Percentiles rank a stretch among this genome's conserved stretches.
These are phyloP conservation scores for Leucozona laternaria DNA, from an alignment of 2,888 invertebrate genomes.

Conservation along the genomic window DNA sequence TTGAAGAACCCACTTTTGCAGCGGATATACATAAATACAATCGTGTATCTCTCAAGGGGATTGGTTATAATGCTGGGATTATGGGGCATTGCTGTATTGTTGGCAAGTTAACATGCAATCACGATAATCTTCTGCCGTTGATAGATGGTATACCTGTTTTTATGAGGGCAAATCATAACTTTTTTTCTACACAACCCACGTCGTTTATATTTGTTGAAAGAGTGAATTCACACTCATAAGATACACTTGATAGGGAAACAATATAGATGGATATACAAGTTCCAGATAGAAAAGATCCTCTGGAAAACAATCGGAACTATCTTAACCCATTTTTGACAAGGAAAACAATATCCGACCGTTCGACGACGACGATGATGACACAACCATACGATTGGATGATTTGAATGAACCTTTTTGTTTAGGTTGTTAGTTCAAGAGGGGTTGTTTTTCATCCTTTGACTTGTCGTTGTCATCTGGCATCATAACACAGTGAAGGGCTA, in stretches of 20 bases:
- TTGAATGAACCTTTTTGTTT: slow-evolving; percentile 47
- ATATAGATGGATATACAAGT: slow-evolving; percentile 1
- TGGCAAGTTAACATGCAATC: slow-evolving; percentile 58
- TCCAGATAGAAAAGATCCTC: slow-evolving; percentile 34
- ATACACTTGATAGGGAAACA: slow-evolving; percentile 33
- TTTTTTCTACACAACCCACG: slow-evolving; percentile 52
- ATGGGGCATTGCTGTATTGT: slow-evolving; percentile 9
- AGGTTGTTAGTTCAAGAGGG: slow-evolving; percentile 28
- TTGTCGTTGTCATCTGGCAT: slow-evolving; percentile 34
- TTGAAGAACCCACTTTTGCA: neutral
- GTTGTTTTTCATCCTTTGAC: slow-evolving; percentile 51
- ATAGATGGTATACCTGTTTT: slow-evolving; percentile 28
- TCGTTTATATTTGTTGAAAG: neutral
- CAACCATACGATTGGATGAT: slow-evolving; percentile 28
- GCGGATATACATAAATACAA: slow-evolving; percentile 45
- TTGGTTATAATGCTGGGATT: slow-evolving; percentile 30
- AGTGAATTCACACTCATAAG: slow-evolving; percentile 22
- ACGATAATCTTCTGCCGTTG: slow-evolving; percentile 53
- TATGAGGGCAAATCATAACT: slow-evolving; percentile 42
- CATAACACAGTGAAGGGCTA: slow-evolving; percentile 24
- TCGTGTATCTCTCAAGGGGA: slow-evolving; percentile 58
- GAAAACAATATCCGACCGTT: slow-evolving; percentile 29
- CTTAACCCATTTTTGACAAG: slow-evolving; percentile 58
- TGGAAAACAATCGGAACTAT: slow-evolving; percentile 56
- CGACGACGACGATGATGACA: neutral